Conservation (phyloP, 2,797 vertebrate species). For the Melanotaenia maccullochi region DNA sequence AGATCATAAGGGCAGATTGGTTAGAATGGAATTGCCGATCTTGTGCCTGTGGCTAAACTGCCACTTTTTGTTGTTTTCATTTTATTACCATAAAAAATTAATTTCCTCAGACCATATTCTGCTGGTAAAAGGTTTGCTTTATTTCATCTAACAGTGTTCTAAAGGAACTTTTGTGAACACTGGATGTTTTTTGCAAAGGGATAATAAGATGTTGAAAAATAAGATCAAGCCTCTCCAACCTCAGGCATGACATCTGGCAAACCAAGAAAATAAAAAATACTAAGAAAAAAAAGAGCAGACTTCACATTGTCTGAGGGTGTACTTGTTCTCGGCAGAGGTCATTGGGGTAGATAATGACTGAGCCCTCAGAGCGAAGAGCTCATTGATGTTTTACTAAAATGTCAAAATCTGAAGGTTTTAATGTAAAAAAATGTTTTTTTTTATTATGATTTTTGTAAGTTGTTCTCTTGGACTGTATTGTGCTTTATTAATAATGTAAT, state of each 20-base stretch:
- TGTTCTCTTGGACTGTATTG: conserved; percentile 2
- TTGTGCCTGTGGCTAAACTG: conserved; percentile 31
- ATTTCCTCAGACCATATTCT: conserved; percentile 62
- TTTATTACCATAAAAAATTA: conserved; percentile 49
- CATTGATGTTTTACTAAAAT: conserved; percentile 48
- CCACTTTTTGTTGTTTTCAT: conserved; percentile 41
- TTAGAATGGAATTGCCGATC: conserved; percentile 57
- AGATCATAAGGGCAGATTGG: conserved; percentile 54
- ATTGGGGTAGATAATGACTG: conserved; percentile 30
- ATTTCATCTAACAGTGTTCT: conserved; percentile 58
- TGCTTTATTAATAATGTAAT: neutral
- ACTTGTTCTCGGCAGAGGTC: conserved; percentile 47
- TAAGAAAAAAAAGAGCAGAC: conserved; percentile 14
- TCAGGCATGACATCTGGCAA: conserved; percentile 66
- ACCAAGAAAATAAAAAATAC: conserved; percentile 46
- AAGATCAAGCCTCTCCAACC: conserved; percentile 51
- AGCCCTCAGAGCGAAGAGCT: conserved; percentile 34
- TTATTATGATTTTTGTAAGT: neutral
- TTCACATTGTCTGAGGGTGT: conserved; percentile 21
- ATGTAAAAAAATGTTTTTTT: neutral
- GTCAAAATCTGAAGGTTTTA: conserved; percentile 15
- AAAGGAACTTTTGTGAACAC: conserved; percentile 36
- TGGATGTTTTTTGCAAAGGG: neutral
- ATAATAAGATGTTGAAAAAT: conserved; percentile 20
- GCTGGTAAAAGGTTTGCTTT: conserved; percentile 56